Conservation (phyloP, 2,113 vertebrate genomes). For the Dunckerocampus dactyliophorus region DNA sequence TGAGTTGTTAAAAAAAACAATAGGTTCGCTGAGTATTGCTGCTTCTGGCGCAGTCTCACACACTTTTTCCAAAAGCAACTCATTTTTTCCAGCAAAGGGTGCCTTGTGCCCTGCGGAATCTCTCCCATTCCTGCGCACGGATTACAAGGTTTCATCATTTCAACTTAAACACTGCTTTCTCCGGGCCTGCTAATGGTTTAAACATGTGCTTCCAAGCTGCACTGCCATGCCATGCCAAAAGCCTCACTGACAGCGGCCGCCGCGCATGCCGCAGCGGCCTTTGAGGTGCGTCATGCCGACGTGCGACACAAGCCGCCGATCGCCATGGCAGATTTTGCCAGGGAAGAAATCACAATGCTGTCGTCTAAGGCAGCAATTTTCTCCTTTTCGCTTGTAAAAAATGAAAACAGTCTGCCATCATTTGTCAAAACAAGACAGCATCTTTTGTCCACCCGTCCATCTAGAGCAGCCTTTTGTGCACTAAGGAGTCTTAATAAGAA, state of each 20-base stretch:
- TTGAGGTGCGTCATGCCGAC: slow-evolving; percentile 30
- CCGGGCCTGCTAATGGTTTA: slow-evolving; percentile 28
- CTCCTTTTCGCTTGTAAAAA: slow-evolving; percentile 9
- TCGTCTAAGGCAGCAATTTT: slow-evolving; percentile 13
- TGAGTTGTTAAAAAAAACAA: neutral
- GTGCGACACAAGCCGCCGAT: slow-evolving; percentile 23
- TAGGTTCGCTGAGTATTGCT: neutral
- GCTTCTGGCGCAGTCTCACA: neutral
- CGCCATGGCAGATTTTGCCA: slow-evolving; percentile 18
- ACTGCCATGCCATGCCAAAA: slow-evolving; percentile 19
- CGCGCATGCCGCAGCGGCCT: slow-evolving; percentile 24
- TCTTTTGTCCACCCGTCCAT: neutral
- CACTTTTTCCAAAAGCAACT: slow-evolving; percentile 5
- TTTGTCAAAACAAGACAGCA: slow-evolving; percentile 2
- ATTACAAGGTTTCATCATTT: slow-evolving; percentile 10
- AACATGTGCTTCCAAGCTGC: slow-evolving; percentile 49
- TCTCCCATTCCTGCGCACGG: slow-evolving; percentile 1
- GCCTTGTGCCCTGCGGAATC: slow-evolving; percentile 11
- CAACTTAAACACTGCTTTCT: slow-evolving; percentile 28
- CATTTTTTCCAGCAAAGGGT: slow-evolving; percentile 1
- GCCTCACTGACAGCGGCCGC: slow-evolving; percentile 24
- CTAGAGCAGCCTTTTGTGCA: neutral
- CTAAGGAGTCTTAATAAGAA: neutral
- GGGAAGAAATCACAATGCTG: slow-evolving; percentile 2
- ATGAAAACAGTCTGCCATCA: neutral